A percentile compares a stretch with the other conserved stretches of the same genome.
phyloP scores from a whole-genome alignment of 2,797 vertebrate genomes.

The Periparus ater region DNA sequence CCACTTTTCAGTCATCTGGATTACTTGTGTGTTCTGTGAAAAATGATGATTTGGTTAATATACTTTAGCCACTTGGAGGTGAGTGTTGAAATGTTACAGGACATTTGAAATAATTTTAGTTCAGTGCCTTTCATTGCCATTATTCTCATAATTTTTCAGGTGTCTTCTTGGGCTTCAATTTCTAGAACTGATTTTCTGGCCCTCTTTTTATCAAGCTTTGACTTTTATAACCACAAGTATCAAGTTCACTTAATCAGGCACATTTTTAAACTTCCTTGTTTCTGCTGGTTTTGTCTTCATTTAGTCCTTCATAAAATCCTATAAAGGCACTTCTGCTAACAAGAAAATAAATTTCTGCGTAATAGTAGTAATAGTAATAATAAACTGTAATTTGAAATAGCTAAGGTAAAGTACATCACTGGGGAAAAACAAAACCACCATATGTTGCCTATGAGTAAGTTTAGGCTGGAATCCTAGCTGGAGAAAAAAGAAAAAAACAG shows the following conservation, averaged over 20 bases:
- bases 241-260: neutral
- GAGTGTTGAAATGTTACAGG: neutral
- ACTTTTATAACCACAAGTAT: neutral
- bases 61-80: neutral
- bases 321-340: neutral
- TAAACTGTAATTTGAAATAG: neutral
- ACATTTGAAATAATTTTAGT: neutral
- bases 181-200: neutral
- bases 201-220: neutral
- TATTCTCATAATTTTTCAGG: neutral
- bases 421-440: rapidly evolving
- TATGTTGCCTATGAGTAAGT: neutral
- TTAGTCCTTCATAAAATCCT: neutral
- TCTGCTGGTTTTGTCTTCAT: neutral
- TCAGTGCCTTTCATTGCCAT: neutral
- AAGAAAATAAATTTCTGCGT: neutral
- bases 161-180: neutral
- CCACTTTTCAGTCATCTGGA: neutral
- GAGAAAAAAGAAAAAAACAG: neutral
- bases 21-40: neutral
- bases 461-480: neutral
- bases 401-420: neutral
- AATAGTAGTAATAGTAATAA: neutral
- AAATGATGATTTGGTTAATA: neutral
- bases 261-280: neutral